These are phyloP conservation scores for Anomalospiza imberbis DNA, from an alignment of 2,797 vertebrate species.

Conservation along the genomic window DNA sequence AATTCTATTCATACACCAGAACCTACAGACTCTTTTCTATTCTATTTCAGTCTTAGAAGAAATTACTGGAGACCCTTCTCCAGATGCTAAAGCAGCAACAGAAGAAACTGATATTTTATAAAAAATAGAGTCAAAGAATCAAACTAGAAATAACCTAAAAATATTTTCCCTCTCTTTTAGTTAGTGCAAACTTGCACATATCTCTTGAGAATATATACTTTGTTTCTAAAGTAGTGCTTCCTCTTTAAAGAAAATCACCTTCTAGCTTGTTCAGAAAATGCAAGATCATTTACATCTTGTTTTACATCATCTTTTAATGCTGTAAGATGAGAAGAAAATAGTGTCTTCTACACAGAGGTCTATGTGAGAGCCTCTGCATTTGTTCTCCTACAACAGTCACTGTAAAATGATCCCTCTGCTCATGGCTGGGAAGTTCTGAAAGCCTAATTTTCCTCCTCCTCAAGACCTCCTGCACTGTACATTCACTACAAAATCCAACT, in stretches of 20 bases:
- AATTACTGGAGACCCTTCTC: neutral
- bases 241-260: conserved; percentile 40
- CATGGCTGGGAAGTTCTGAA: conserved; percentile 44
- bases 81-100: neutral
- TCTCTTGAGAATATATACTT: neutral
- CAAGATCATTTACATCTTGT: conserved; percentile 28
- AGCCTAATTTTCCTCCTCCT: conserved; percentile 25
- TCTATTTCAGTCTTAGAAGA: neutral
- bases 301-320: conserved; percentile 32
- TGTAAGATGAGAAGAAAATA: conserved; percentile 72
- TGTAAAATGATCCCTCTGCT: conserved; percentile 60
- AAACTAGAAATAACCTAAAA: neutral
- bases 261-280: conserved; percentile 44
- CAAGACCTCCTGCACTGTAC: neutral
- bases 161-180: neutral
- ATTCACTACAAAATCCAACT: conserved; percentile 21
- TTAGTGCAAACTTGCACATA: neutral
- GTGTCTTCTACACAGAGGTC: conserved; percentile 38
- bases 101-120: neutral
- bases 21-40: neutral
- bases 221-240: neutral
- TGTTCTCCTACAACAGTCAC: conserved; percentile 28
- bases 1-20: neutral
- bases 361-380: conserved; percentile 51
- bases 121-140: neutral